These are phyloP conservation scores for Turdus rufiventris DNA, from an alignment of 2,113 vertebrate species.

Conservation along the genomic window DNA sequence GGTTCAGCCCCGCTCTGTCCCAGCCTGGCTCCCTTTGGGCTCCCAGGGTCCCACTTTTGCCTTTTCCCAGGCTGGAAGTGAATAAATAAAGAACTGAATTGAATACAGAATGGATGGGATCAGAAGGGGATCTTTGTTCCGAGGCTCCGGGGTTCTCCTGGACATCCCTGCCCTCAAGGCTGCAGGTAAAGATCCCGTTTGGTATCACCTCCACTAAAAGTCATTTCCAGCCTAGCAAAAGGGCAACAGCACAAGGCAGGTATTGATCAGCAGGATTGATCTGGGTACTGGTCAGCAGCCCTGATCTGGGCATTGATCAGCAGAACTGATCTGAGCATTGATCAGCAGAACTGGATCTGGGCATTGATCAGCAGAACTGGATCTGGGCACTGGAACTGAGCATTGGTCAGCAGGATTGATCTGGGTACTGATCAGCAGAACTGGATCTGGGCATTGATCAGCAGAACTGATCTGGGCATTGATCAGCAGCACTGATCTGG, in stretches of 20 bases:
- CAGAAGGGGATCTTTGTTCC: background rate
- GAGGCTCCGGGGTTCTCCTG: background rate
- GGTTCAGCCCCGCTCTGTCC: too few relatives aligned
- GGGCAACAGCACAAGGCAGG: background rate
- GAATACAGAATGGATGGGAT: too few relatives aligned
- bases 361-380: background rate
- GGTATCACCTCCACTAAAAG: rapidly evolving
- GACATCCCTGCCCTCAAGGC: background rate
- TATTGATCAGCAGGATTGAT: background rate
- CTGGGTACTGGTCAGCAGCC: background rate
- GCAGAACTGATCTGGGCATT: background rate
- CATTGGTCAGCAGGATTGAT: background rate
- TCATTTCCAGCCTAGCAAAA: background rate
- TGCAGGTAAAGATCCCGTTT: background rate
- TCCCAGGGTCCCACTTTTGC: too few relatives aligned
- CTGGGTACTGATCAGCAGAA: background rate
- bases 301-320: too few relatives aligned
- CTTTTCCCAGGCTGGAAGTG: too few relatives aligned
- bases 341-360: background rate
- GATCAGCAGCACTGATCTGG: background rate
- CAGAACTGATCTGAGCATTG: too few relatives aligned
- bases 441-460: too few relatives aligned
- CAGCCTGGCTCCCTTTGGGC: too few relatives aligned
- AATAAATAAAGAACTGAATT: too few relatives aligned
- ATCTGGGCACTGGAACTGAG: background rate